Evolutionary conservation across 2,797 vertebrate genomes (phyloP).

Genomic region (Tachyglossus aculeatus): DNA sequence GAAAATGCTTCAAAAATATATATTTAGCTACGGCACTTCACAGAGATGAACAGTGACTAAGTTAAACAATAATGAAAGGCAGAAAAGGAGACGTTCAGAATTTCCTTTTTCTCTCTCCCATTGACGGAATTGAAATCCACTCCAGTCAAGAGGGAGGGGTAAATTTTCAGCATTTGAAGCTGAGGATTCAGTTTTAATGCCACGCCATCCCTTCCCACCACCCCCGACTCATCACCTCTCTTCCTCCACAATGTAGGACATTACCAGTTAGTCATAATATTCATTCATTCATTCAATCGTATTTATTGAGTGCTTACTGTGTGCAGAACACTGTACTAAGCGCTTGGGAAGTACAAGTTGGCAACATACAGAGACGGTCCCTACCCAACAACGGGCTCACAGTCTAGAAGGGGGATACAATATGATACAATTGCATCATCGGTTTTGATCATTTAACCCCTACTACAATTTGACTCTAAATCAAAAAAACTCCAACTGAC

Average conservation of each 20-base stretch:
- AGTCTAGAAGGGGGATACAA: too few relatives aligned
- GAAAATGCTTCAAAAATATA: slow-evolving; percentile 46
- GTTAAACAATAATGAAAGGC: slow-evolving; percentile 12
- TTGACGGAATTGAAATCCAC: not conserved
- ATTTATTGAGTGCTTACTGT: too few relatives aligned
- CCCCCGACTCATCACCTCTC: not conserved
- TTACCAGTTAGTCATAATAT: too few relatives aligned
- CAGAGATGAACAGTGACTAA: slow-evolving; percentile 36
- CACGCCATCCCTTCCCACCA: not conserved
- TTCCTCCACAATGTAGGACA: too few relatives aligned
- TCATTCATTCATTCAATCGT: too few relatives aligned
- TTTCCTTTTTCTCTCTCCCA: not conserved
- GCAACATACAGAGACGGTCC: too few relatives aligned
- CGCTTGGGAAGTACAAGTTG: too few relatives aligned
- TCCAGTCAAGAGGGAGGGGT: not conserved
- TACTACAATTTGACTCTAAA: not conserved
- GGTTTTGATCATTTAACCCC: too few relatives aligned
- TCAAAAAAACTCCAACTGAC: slow-evolving; percentile 3
- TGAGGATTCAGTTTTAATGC: not conserved
- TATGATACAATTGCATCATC: too few relatives aligned
- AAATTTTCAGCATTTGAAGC: not conserved
- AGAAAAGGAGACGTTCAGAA: not conserved
- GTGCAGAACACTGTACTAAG: too few relatives aligned
- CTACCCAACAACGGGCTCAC: too few relatives aligned
- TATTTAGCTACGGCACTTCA: slow-evolving; percentile 41